Percentiles rank a stretch among this genome's conserved stretches.
Evolutionary conservation across 2,113 vertebrate species (phyloP).

Genomic region (Ictalurus punctatus): DNA sequence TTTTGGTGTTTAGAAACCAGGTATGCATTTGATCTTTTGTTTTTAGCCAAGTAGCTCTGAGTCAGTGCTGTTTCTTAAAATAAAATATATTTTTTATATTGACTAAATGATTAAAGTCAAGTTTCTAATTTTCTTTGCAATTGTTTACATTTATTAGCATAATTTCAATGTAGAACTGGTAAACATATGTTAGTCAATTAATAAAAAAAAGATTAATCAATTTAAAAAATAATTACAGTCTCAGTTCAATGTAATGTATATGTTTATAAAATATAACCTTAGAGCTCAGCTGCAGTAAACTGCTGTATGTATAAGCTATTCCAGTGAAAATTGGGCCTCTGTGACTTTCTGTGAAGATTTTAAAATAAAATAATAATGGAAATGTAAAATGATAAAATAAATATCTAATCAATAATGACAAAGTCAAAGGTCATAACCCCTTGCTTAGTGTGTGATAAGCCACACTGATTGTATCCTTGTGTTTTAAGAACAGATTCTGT

Average conservation of each 20-base stretch:
- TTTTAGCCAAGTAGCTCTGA: not conserved
- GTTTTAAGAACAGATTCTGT: conserved; percentile 73
- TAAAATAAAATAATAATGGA: not conserved
- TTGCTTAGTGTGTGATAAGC: conserved; percentile 50
- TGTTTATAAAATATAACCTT: not conserved
- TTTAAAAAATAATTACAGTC: not conserved
- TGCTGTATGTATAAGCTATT: not conserved
- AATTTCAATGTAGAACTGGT: not conserved
- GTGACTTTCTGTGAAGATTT: not conserved
- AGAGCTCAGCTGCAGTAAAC: not conserved
- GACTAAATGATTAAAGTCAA: not conserved
- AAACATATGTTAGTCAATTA: not conserved
- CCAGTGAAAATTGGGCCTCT: not conserved
- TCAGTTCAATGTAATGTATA: not conserved
- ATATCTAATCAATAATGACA: not conserved
- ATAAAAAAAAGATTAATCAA: not conserved
- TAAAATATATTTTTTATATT: not conserved
- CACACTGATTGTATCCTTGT: conserved; percentile 72
- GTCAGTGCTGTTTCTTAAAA: not conserved
- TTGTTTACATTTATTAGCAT: not conserved
- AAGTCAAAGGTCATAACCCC: conserved; percentile 20
- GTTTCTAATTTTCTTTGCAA: not conserved
- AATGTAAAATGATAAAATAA: not conserved
- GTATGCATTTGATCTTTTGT: not conserved
- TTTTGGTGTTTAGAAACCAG: not conserved